phyloP scores from a whole-genome alignment of 2,113 vertebrate genomes.

The Agapornis roseicollis region DNA sequence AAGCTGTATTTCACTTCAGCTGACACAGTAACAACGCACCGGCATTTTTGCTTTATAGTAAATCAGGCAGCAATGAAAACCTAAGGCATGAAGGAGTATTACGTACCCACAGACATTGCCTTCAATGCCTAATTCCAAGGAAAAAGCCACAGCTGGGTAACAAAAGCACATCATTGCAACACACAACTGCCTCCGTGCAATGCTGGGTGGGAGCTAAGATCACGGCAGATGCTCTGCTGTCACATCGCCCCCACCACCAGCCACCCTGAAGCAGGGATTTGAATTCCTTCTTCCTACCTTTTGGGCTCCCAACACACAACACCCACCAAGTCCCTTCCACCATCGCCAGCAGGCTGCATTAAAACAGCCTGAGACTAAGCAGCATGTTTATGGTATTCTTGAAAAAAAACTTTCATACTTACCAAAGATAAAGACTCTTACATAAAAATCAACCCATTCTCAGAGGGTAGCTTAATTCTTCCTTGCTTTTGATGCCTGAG shows the following conservation, averaged over 20 bases:
- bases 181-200: not conserved
- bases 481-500: not conserved
- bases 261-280: not conserved
- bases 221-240: not conserved
- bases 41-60: not conserved
- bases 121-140: accelerated
- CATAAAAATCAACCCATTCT: not conserved
- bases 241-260: not conserved
- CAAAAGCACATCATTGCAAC: accelerated
- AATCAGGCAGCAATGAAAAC: not conserved
- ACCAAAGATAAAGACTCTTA: not conserved
- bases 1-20: not conserved
- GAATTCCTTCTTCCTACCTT: not conserved
- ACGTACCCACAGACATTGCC: accelerated
- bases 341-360: accelerated
- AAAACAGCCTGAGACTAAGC: not conserved
- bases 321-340: not conserved
- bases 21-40: not conserved
- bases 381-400: accelerated
- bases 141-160: not conserved
- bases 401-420: not conserved
- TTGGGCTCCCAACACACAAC: not conserved
- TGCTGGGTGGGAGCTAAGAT: not conserved
- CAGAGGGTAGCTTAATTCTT: not conserved
- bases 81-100: not conserved